Evolutionary conservation across 2,888 invertebrate species (phyloP).

Genomic region (Ochropleura leucogaster): DNA sequence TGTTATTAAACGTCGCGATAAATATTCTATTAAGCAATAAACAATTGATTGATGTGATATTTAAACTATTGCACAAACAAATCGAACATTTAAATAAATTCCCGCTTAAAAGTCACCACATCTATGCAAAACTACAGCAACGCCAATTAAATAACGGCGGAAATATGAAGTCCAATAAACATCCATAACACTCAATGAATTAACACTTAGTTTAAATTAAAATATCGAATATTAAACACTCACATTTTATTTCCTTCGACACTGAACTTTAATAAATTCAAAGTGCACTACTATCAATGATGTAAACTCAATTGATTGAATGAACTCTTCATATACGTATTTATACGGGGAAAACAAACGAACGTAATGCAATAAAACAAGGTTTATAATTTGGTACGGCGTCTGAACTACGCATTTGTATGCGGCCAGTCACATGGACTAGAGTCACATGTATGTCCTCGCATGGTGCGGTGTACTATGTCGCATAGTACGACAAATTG

Average conservation of each 20-base stretch:
- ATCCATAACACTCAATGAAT: slow-evolving; percentile 46
- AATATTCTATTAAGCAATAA: slow-evolving; percentile 31
- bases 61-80: slow-evolving; percentile 6
- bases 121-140: neutral
- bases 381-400: slow-evolving; percentile 51
- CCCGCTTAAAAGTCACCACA: slow-evolving; percentile 2
- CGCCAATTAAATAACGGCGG: neutral
- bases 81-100: slow-evolving; percentile 13
- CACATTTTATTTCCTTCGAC: slow-evolving; percentile 51
- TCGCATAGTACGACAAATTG: slow-evolving; percentile 22
- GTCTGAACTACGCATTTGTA: slow-evolving; percentile 54
- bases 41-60: slow-evolving; percentile 14
- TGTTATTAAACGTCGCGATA: neutral
- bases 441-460: slow-evolving; percentile 37
- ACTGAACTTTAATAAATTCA: slow-evolving; percentile 53
- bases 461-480: slow-evolving; percentile 28
- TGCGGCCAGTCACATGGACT: slow-evolving; percentile 35
- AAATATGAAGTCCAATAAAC: slow-evolving; percentile 42
- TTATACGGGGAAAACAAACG: slow-evolving; percentile 55
- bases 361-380: slow-evolving; percentile 55
- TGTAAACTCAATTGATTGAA: slow-evolving; percentile 61
- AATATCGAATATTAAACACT: slow-evolving; percentile 54
- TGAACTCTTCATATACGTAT: slow-evolving; percentile 56
- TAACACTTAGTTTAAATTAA: slow-evolving; percentile 52
- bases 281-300: slow-evolving; percentile 63